These are phyloP conservation scores for Lithophane semibrunnea DNA, from an alignment of 2,888 invertebrate genomes.

Conservation along the genomic window DNA sequence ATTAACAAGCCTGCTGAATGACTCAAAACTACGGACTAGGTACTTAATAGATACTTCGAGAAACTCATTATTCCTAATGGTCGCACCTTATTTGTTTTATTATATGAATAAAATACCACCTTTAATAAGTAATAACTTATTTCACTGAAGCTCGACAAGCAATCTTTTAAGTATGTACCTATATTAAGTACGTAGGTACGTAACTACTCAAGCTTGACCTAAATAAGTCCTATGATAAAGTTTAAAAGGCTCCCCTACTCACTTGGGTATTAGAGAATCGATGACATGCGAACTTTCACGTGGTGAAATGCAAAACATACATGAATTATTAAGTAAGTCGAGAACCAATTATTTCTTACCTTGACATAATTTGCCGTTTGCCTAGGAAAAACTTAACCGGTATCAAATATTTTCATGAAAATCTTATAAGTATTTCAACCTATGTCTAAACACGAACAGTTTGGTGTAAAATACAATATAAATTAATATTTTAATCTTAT, in stretches of 20 bases:
- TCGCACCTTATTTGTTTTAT: neutral
- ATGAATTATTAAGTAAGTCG: constrained; percentile 49
- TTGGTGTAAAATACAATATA: neutral
- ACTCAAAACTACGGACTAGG: neutral
- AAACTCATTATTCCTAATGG: constrained; percentile 3
- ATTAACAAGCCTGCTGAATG: neutral
- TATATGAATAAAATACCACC: neutral
- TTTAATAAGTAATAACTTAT: neutral
- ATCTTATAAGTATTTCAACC: neutral
- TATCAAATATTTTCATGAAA: neutral
- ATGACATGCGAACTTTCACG: constrained; percentile 31
- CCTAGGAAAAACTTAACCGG: neutral
- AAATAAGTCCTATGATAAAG: neutral
- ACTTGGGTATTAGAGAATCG: constrained; percentile 30
- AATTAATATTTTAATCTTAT: neutral
- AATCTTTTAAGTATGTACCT: neutral
- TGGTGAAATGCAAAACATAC: constrained; percentile 41
- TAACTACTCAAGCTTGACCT: constrained; percentile 9
- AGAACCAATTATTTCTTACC: constrained; percentile 67
- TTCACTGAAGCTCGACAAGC: neutral
- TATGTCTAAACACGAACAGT: neutral
- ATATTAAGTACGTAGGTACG: neutral
- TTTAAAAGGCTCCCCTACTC: neutral
- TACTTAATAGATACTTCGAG: neutral
- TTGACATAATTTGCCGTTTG: constrained; percentile 68